Percentiles rank a stretch among this genome's conserved stretches.
These are phyloP conservation scores for Vulpes lagopus DNA, from an alignment of 2,113 vertebrate genomes.

Conservation along the genomic window DNA sequence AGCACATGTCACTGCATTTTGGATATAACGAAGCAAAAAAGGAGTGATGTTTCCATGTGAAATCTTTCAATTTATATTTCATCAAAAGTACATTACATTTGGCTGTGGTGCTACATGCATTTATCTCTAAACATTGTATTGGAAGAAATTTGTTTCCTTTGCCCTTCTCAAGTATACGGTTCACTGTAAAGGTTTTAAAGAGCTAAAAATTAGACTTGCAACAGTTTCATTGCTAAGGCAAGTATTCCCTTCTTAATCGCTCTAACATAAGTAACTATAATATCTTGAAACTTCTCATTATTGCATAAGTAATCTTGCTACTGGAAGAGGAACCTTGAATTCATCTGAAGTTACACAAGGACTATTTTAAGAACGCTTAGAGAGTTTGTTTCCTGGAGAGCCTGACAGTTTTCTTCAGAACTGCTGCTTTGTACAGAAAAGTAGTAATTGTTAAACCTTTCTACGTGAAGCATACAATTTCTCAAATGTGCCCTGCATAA, in stretches of 20 bases:
- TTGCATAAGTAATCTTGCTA: slow-evolving; percentile 60
- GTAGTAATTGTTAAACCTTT: slow-evolving; percentile 67
- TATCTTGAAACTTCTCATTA: slow-evolving; percentile 62
- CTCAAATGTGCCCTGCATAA: slow-evolving; percentile 57
- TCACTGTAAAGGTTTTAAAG: slow-evolving; percentile 43
- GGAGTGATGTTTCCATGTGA: neutral
- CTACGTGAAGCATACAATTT: slow-evolving; percentile 44
- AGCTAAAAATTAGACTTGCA: slow-evolving; percentile 53
- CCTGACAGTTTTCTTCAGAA: slow-evolving; percentile 61
- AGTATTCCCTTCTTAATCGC: slow-evolving; percentile 25
- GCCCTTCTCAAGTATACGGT: neutral
- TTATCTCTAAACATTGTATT: slow-evolving; percentile 40
- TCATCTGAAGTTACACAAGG: slow-evolving; percentile 55
- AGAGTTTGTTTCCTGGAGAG: slow-evolving; percentile 64
- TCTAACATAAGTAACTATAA: slow-evolving; percentile 16
- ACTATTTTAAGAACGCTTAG: slow-evolving; percentile 67
- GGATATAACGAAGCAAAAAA: slow-evolving; percentile 44
- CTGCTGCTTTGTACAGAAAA: slow-evolving; percentile 50
- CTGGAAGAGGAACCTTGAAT: slow-evolving; percentile 56
- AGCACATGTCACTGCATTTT: slow-evolving; percentile 54
- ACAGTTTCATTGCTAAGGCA: slow-evolving; percentile 34
- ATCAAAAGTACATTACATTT: slow-evolving; percentile 59
- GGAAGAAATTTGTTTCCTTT: neutral
- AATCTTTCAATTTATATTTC: slow-evolving; percentile 59
- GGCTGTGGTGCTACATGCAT: neutral